phyloP scores from a whole-genome alignment of 1,140 invertebrate genomes.

The Protaetia brevitarsis region DNA sequence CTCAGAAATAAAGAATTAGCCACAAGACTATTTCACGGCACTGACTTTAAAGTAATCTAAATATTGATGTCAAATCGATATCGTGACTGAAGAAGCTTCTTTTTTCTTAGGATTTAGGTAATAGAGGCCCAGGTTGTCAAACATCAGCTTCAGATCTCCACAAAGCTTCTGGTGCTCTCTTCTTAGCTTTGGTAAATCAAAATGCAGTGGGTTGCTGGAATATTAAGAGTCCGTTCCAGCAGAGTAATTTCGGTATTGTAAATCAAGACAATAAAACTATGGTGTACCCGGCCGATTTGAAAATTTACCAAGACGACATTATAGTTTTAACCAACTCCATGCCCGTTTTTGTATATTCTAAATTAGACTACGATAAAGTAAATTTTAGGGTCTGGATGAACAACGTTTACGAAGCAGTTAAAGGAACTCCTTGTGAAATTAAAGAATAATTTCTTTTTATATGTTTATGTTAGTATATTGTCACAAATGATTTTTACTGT shows the following conservation, averaged over 20 bases:
- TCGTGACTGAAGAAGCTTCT: background rate
- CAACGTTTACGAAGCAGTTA: constrained; percentile 35
- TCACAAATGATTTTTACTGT: too few relatives aligned
- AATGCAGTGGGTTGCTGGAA: constrained; percentile 73
- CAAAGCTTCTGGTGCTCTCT: constrained; percentile 54
- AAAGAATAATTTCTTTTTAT: too few relatives aligned
- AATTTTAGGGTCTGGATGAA: constrained; percentile 58
- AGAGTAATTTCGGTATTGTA: constrained; percentile 57
- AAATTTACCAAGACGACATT: constrained; percentile 54
- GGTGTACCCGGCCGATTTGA: constrained; percentile 61
- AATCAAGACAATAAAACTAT: constrained; percentile 57
- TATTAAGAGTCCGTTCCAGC: constrained; percentile 53
- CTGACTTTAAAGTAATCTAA: constrained; percentile 48
- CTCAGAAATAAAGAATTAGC: constrained; percentile 59
- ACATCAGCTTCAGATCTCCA: constrained; percentile 61
- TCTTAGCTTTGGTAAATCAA: constrained; percentile 62
- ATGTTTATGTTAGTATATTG: too few relatives aligned
- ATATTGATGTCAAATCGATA: background rate
- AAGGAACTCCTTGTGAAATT: constrained; percentile 39
- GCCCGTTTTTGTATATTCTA: constrained; percentile 58
- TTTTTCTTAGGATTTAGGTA: constrained; percentile 54
- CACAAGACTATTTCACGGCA: constrained; percentile 57
- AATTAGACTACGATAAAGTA: constrained; percentile 53
- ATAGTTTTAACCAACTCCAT: constrained; percentile 61
- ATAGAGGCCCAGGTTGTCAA: constrained; percentile 58